Base-by-base conservation (phyloP, 1,140 invertebrate species). In the Ceratoteleas bidentatus region DNA sequence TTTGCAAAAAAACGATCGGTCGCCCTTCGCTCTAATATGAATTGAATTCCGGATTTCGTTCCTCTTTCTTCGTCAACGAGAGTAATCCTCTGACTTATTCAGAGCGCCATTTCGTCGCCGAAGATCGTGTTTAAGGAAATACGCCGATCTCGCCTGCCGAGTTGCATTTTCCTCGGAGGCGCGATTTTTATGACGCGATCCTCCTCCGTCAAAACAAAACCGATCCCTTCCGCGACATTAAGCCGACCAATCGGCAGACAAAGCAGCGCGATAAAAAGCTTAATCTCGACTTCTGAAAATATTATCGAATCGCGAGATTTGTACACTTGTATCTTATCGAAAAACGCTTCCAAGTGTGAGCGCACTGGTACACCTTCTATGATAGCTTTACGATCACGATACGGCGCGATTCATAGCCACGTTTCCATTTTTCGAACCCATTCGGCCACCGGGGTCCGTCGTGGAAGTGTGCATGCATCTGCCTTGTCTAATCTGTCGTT, bases 201-300 rank as follows among this genome's bases (percentile, higher is more conserved):
- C 8, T 43, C 8, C 40, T 9, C n/a, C 40, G 40, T n/a, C n/a
- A 43, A 43, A 43, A 43, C n/a, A n/a, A 43, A 43, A n/a, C 40
- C 9, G n/a, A 43, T 43, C n/a, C n/a, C 8, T 43, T 43, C 40
- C 40, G n/a, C 40, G n/a, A 10, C 40, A 43, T n/a, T 43, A 43
- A 43, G 6, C n/a, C 40, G 40, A n/a, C 40, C 40, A 43, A 43
- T 43, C 40, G 40, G 40, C n/a, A 43, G 8, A 43, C 40, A 43
- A 43, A 6, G 6, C 36, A n/a, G 36, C n/a, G 9, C 6, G 40
- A 43, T 43, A 43, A 43, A 1, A n/a, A 1, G n/a, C 2, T 10
- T 43, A 43, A 43, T 43, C 40, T 43, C 9, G n/a, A 43, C 40
- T 43, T 43, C 40, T 43, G 8, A 43, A 43, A 43, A 43, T n/a